A percentile compares a stretch with the other conserved stretches of the same genome.
phyloP scores from a whole-genome alignment of 2,797 vertebrate genomes.

The Margarornis squamiger region DNA sequence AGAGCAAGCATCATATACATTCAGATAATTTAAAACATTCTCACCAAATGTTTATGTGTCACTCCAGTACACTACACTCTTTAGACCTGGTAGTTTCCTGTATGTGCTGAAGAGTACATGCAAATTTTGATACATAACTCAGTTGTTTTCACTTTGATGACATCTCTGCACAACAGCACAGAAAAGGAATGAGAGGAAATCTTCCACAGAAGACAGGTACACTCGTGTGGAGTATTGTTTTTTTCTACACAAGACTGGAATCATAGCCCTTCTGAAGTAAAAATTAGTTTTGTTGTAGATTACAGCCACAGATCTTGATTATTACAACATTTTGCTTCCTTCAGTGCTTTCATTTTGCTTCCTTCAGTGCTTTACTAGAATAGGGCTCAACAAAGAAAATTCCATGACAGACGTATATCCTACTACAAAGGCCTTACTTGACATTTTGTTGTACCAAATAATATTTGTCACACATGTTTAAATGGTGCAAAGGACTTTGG shows the following conservation, averaged over 20 bases:
- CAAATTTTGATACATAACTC: background rate
- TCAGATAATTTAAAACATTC: background rate
- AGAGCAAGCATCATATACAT: background rate
- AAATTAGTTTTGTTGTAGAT: background rate
- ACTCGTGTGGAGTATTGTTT: background rate
- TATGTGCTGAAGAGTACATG: background rate
- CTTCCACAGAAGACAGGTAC: background rate
- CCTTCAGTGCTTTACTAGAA: background rate
- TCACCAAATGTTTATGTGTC: background rate
- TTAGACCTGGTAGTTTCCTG: background rate
- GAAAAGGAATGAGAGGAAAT: background rate
- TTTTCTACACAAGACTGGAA: background rate
- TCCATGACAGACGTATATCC: background rate
- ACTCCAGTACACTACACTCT: background rate
- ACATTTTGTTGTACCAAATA: background rate
- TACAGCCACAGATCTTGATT: background rate
- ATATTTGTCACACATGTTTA: background rate
- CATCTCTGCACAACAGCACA: background rate
- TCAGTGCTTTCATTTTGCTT: background rate
- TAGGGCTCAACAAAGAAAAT: background rate
- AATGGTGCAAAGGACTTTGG: background rate
- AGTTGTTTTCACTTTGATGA: background rate
- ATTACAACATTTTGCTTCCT: background rate
- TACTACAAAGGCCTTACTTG: background rate
- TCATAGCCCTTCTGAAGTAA: background rate